Conservation (phyloP, 2,797 vertebrate species). For the Lophotriccus pileatus region DNA sequence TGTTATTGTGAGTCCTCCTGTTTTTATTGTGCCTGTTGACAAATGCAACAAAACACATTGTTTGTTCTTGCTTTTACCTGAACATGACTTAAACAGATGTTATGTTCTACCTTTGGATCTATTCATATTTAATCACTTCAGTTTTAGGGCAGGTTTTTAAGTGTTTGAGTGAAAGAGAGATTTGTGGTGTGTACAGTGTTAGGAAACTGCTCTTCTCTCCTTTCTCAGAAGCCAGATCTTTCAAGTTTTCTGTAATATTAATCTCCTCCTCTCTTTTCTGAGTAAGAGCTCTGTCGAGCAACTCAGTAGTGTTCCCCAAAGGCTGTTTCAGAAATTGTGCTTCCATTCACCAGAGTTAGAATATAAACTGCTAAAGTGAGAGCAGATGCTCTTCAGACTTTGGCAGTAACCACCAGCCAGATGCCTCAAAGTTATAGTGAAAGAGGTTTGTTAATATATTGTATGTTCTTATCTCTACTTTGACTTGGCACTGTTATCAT, state of each 20-base stretch:
- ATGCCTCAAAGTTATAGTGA: conserved; percentile 62
- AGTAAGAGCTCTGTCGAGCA: conserved; percentile 41
- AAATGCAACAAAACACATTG: not conserved
- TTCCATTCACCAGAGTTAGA: conserved; percentile 54
- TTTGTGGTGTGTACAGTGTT: conserved; percentile 21
- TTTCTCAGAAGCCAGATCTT: conserved; percentile 43
- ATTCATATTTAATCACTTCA: conserved; percentile 20
- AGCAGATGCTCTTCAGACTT: conserved; percentile 64
- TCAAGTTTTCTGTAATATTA: conserved; percentile 63
- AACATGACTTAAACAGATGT: not conserved
- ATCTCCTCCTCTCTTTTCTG: conserved; percentile 19
- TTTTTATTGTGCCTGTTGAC: not conserved
- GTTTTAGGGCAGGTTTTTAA: conserved; percentile 13
- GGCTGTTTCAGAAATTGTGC: conserved; percentile 62
- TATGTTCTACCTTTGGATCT: conserved; percentile 14
- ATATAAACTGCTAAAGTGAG: conserved; percentile 70
- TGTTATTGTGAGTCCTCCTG: not conserved
- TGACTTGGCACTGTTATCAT: conserved; percentile 29
- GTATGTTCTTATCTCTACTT: conserved; percentile 37
- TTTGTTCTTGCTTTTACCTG: not conserved
- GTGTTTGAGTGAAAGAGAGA: conserved; percentile 28
- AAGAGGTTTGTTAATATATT: conserved; percentile 48
- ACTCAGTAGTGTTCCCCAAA: conserved; percentile 64
- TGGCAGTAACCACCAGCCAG: conserved; percentile 59
- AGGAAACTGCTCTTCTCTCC: conserved; percentile 19